These are phyloP conservation scores for Ophiothrix spiculata DNA, from an alignment of 35 echinoderm and acorn worm species.

Conservation along the genomic window DNA sequence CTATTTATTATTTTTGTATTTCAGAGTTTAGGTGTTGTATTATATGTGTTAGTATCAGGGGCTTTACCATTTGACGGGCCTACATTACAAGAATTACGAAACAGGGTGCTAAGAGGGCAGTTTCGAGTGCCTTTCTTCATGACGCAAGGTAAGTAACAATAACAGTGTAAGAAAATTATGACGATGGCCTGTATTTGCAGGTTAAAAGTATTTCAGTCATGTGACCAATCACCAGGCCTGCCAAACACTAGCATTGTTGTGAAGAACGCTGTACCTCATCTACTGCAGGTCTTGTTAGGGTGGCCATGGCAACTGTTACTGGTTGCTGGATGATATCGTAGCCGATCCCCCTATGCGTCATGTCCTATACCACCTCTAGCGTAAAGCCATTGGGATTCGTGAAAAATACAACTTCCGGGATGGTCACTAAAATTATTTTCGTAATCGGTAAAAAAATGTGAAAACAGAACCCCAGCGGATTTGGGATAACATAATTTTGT, in stretches of 20 bases:
- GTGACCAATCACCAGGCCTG: no score
- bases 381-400: no score
- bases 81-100: constrained; percentile 77
- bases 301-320: no score
- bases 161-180: not conserved
- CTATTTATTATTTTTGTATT: constrained; percentile 10
- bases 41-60: constrained; percentile 98
- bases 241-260: not conserved
- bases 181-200: not conserved
- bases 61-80: constrained; percentile 95
- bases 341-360: no score
- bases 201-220: not conserved
- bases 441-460: no score
- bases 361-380: no score
- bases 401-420: no score
- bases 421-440: no score
- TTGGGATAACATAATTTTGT: no score
- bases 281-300: not conserved
- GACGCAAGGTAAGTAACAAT: constrained; percentile 71
- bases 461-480: no score
- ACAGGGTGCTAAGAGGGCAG: constrained; percentile 77
- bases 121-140: constrained; percentile 98
- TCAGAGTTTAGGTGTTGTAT: constrained; percentile 97
- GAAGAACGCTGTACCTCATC: not conserved
- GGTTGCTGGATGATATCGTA: no score